Conservation (phyloP, 2,113 vertebrate genomes). For the Stictonetta naevosa region DNA sequence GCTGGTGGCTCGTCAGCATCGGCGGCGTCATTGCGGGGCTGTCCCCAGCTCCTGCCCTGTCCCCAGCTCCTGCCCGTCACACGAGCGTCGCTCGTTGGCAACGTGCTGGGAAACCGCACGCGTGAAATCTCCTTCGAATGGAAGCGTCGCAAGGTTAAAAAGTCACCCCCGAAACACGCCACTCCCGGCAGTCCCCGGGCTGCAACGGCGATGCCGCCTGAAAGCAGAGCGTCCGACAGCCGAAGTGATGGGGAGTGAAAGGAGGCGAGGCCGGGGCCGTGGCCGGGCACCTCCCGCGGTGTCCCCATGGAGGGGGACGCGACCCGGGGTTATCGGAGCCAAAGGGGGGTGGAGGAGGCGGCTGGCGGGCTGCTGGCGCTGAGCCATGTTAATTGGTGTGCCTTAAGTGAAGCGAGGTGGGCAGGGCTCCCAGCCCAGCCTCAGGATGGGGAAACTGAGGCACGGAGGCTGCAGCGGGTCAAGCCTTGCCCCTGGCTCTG, state of each 20-base stretch:
- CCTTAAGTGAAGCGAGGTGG: not conserved
- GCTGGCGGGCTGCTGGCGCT: not conserved
- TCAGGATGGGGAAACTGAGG: not conserved
- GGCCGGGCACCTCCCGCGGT: not conserved
- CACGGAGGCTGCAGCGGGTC: rapidly evolving
- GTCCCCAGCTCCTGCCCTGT: not conserved
- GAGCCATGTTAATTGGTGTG: too few relatives aligned
- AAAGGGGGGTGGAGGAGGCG: not conserved
- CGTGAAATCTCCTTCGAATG: not conserved
- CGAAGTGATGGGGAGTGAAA: not conserved
- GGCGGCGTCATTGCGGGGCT: not conserved
- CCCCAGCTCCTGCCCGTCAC: not conserved
- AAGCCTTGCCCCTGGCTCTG: rapidly evolving
- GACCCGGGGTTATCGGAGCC: not conserved
- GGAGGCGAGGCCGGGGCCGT: not conserved
- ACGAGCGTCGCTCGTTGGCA: not conserved
- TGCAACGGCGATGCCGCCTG: rapidly evolving
- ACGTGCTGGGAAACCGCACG: not conserved
- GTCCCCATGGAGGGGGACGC: not conserved
- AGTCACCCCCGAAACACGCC: not conserved
- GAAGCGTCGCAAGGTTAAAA: not conserved
- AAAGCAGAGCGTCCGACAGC: rapidly evolving
- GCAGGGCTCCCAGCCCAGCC: not conserved
- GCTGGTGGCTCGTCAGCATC: not conserved
- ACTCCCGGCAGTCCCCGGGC: rapidly evolving